These are phyloP conservation scores for Aradus depressus DNA, from an alignment of 2,888 invertebrate genomes.

Conservation along the genomic window DNA sequence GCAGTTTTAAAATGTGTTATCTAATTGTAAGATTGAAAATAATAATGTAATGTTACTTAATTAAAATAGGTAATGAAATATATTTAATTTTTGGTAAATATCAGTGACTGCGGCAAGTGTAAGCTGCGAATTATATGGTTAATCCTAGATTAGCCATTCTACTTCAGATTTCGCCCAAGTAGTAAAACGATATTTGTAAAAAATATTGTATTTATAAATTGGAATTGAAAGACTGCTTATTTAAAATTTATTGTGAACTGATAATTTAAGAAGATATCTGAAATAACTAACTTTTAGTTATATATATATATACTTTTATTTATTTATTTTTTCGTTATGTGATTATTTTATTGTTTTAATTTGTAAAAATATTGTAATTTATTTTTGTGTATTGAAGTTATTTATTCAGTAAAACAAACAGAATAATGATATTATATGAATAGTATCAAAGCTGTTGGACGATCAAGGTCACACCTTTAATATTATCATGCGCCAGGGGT, in stretches of 20 bases:
- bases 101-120: no score
- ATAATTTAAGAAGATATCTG: conserved; percentile 11
- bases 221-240: conserved; percentile 5
- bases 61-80: neutral
- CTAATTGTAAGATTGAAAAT: no score
- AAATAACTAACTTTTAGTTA: no score
- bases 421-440: no score
- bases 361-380: neutral
- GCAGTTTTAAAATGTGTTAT: no score
- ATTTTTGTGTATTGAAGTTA: no score
- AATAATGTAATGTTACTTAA: no score
- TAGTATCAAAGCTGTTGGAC: no score
- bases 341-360: neutral
- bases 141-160: conserved; percentile 4
- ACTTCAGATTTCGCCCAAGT: neutral
- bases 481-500: no score
- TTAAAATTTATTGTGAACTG: conserved; percentile 4
- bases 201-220: neutral
- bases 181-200: conserved; percentile 1
- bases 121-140: no score
- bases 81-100: neutral
- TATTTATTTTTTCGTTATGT: neutral
- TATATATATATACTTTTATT: neutral
- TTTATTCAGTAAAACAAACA: no score
- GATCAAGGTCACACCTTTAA: no score